Evolutionary conservation across 2,888 invertebrate species (phyloP).

Genomic region (Endotricha flammealis): DNA sequence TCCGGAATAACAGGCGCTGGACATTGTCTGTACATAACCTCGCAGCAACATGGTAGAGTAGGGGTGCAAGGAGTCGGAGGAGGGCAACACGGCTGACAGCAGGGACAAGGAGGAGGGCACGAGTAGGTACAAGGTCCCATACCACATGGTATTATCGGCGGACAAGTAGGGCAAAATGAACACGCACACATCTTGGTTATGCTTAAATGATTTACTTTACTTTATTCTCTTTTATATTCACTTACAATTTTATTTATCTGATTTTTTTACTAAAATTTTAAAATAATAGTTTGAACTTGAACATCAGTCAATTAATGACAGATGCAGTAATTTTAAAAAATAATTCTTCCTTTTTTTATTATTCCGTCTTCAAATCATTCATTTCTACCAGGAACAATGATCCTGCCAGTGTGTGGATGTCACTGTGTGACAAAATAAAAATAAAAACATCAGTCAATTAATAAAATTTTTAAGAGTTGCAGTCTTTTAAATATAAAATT

Average conservation of each 20-base stretch:
- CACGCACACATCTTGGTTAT: conserved; percentile 42
- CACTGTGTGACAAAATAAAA: too few species aligned
- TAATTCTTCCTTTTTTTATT: too few species aligned
- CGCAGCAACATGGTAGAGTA: conserved; percentile 61
- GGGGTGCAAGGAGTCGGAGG: conserved; percentile 63
- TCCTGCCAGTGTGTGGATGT: too few species aligned
- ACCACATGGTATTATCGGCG: conserved; percentile 61
- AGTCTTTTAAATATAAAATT: conserved; percentile 15
- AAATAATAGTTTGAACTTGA: too few species aligned
- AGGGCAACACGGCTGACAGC: conserved; percentile 58
- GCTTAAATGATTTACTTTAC: neutral
- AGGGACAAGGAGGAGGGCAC: conserved; percentile 54
- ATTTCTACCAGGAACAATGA: too few species aligned
- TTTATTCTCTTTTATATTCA: conserved; percentile 1
- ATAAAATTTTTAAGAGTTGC: too few species aligned
- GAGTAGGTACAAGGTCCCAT: conserved; percentile 42
- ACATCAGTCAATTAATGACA: too few species aligned
- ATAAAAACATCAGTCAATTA: too few species aligned
- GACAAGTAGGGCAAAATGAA: conserved; percentile 58
- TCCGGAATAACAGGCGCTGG: conserved; percentile 62
- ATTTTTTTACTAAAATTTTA: conserved; percentile 7
- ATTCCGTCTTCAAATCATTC: too few species aligned
- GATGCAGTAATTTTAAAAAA: too few species aligned
- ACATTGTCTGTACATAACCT: conserved; percentile 52
- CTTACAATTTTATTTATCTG: conserved; percentile 21